These are phyloP conservation scores for Calliopum simillimum DNA, from an alignment of 2,888 invertebrate genomes.

Conservation along the genomic window DNA sequence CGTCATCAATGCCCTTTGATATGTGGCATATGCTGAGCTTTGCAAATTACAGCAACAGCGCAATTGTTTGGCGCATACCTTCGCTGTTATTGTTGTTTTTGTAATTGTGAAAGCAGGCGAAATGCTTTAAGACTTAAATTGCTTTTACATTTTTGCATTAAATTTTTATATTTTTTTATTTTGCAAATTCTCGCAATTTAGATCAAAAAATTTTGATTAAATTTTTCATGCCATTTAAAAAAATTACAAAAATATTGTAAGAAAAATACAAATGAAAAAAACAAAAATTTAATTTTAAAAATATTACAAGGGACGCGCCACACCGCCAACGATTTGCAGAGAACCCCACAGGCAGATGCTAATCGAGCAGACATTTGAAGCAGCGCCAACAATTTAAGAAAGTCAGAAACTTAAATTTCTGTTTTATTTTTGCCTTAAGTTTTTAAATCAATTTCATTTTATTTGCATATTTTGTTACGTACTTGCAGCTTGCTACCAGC, in stretches of 20 bases:
- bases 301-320: no score
- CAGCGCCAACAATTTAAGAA: not conserved
- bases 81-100: not conserved
- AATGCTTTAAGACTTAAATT: constrained; percentile 53
- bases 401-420: not conserved
- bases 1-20: no score
- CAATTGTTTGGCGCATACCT: not conserved
- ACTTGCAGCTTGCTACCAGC: no score
- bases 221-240: constrained; percentile 23
- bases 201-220: constrained; percentile 57
- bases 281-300: no score
- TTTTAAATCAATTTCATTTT: constrained; percentile 2
- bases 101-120: constrained; percentile 62
- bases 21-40: not conserved
- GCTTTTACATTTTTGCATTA: not conserved
- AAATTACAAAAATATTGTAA: no score
- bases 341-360: constrained; percentile 17
- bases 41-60: constrained; percentile 2
- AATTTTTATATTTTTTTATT: constrained; percentile 12
- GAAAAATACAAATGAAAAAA: no score
- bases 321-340: no score
- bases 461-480: not conserved
- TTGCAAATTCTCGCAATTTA: constrained; percentile 60
- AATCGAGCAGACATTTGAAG: constrained; percentile 19
- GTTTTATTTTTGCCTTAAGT: not conserved